These are phyloP conservation scores for Agonopterix arenella DNA, from an alignment of 2,888 invertebrate species.

Conservation along the genomic window DNA sequence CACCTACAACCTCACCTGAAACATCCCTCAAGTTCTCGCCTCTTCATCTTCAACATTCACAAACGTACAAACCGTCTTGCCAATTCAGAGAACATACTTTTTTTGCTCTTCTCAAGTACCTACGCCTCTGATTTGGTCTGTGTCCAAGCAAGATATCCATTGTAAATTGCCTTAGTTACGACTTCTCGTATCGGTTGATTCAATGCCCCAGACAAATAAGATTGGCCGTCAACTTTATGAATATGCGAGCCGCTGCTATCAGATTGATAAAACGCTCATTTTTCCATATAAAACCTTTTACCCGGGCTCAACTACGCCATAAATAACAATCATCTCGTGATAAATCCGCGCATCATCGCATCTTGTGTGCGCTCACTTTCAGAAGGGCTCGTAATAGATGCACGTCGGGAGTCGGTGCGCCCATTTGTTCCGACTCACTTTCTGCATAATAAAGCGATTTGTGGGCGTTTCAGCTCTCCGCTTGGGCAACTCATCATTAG, in stretches of 20 bases:
- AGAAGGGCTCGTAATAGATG: conserved; percentile 27
- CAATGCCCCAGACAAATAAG: too few relatives aligned
- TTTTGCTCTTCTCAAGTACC: too few relatives aligned
- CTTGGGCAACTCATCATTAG: conserved; percentile 41
- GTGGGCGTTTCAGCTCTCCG: conserved; percentile 34
- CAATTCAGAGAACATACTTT: too few relatives aligned
- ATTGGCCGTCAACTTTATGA: conserved; percentile 46
- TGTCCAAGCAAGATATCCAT: too few relatives aligned
- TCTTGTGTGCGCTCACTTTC: conserved; percentile 32
- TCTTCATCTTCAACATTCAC: too few relatives aligned
- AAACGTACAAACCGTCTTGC: too few relatives aligned
- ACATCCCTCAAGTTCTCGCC: too few relatives aligned
- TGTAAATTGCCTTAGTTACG: too few relatives aligned
- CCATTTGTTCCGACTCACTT: conserved; percentile 45
- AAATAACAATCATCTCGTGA: conserved; percentile 43
- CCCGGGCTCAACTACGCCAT: conserved; percentile 17
- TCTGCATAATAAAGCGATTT: conserved; percentile 52
- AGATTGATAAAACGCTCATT: conserved; percentile 53
- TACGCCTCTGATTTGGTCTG: too few relatives aligned
- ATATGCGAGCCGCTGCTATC: conserved; percentile 49
- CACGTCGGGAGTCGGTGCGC: conserved; percentile 16
- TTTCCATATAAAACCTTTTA: conserved; percentile 32
- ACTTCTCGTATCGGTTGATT: too few relatives aligned
- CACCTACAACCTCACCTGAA: too few relatives aligned
- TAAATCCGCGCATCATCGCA: conserved; percentile 21